Percentiles rank a stretch among this genome's conserved stretches.
These are phyloP conservation scores for Trichopoda pennipes DNA, from an alignment of 2,888 invertebrate species.

Conservation along the genomic window DNA sequence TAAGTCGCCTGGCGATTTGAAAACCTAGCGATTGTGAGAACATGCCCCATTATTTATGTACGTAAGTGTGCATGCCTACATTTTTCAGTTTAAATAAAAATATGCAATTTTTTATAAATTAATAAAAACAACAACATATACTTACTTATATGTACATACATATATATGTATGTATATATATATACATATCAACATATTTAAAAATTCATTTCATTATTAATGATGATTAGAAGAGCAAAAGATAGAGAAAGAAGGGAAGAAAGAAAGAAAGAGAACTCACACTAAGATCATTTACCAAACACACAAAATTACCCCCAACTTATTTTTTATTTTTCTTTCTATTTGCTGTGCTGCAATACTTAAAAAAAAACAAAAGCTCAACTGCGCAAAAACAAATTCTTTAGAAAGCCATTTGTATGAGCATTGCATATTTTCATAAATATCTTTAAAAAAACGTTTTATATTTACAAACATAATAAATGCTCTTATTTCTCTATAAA, in stretches of 20 bases:
- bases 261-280: conserved; percentile 58
- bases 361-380: conserved; percentile 62
- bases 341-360: conserved; percentile 36
- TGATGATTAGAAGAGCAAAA: conserved; percentile 3
- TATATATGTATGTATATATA: too few relatives aligned
- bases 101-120: neutral
- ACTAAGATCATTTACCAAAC: conserved; percentile 60
- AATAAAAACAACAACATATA: too few relatives aligned
- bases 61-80: too few relatives aligned
- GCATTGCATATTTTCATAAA: neutral
- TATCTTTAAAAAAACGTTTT: conserved; percentile 9
- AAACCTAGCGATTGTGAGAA: too few relatives aligned
- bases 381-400: conserved; percentile 66
- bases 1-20: too few relatives aligned
- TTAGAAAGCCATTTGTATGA: neutral
- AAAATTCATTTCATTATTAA: conserved; percentile 14
- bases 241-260: too few relatives aligned
- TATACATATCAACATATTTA: too few relatives aligned
- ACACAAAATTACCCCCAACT: conserved; percentile 49
- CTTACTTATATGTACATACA: too few relatives aligned
- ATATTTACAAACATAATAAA: conserved; percentile 19
- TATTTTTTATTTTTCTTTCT: conserved; percentile 19
- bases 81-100: neutral
- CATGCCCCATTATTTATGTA: too few relatives aligned
- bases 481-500: neutral